Evolutionary conservation across 2,797 vertebrate genomes (phyloP).

Genomic region (Carapus acus): DNA sequence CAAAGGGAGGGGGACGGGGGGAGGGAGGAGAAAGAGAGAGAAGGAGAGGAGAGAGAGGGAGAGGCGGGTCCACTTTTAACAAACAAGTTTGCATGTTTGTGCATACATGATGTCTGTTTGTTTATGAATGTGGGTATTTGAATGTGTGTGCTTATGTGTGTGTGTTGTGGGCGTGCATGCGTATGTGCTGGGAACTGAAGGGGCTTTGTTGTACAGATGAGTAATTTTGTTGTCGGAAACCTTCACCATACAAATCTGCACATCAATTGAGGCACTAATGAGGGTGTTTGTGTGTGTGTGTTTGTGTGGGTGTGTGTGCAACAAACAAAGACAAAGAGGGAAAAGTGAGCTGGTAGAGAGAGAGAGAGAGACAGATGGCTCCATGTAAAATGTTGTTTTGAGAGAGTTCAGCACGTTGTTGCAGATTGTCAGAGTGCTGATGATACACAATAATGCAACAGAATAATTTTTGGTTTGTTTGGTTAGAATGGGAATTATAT

Average conservation of each 20-base stretch:
- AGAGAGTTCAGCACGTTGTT: no score
- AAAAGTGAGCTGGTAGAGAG: no score
- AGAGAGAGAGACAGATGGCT: no score
- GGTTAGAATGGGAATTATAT: no score
- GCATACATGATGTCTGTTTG: not conserved
- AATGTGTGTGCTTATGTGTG: not conserved
- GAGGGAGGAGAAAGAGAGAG: no score
- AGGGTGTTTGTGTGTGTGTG: constrained; percentile 16
- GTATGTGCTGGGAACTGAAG: constrained; percentile 25
- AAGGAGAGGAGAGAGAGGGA: no score
- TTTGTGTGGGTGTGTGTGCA: not conserved
- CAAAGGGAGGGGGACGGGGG: not conserved
- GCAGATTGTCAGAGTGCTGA: no score
- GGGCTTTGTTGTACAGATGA: constrained; percentile 43
- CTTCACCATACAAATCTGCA: constrained; percentile 46
- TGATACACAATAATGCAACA: no score
- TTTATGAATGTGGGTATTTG: not conserved
- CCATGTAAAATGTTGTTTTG: no score
- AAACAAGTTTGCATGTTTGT: constrained; percentile 39
- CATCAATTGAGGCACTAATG: constrained; percentile 51
- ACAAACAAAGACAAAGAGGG: no score
- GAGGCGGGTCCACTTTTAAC: no score
- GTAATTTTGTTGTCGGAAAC: constrained; percentile 39
- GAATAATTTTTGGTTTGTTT: no score
- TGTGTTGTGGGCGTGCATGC: not conserved